Percentiles rank a stretch among this genome's conserved stretches.
phyloP scores from a whole-genome alignment of 2,888 invertebrate genomes.

The Kryphioiulus occultus region DNA sequence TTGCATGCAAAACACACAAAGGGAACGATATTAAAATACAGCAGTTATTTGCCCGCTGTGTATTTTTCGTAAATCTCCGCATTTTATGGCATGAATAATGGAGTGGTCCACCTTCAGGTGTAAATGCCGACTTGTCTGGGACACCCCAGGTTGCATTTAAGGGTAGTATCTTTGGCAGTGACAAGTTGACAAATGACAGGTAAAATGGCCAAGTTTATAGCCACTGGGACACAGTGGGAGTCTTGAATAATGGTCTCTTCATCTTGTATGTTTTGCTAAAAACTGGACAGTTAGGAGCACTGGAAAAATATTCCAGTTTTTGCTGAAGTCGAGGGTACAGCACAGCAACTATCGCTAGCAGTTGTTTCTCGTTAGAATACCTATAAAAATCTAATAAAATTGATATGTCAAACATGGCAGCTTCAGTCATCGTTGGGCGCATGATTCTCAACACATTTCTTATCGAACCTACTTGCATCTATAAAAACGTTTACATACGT shows the following conservation, averaged over 20 bases:
- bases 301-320: neutral
- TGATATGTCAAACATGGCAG: neutral
- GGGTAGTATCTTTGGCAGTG: neutral
- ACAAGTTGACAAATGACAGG: constrained; percentile 41
- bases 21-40: neutral
- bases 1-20: neutral
- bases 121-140: constrained; percentile 13
- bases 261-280: neutral
- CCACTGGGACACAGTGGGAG: neutral
- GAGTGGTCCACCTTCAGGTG: constrained; percentile 4
- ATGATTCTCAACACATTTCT: neutral
- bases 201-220: neutral
- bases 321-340: no score
- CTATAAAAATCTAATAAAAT: constrained; percentile 23
- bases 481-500: no score
- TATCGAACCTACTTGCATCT: neutral
- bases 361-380: constrained; percentile 5
- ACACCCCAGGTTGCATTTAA: constrained; percentile 1
- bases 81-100: constrained; percentile 23
- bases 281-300: neutral
- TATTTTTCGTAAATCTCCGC: neutral
- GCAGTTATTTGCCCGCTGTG: neutral
- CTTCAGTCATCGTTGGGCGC: neutral
- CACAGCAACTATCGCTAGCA: neutral
- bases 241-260: constrained; percentile 1